A percentile compares a stretch with the other conserved stretches of the same genome.
Evolutionary conservation across 2,797 vertebrate genomes (phyloP).

Genomic region (Coendou prehensilis): DNA sequence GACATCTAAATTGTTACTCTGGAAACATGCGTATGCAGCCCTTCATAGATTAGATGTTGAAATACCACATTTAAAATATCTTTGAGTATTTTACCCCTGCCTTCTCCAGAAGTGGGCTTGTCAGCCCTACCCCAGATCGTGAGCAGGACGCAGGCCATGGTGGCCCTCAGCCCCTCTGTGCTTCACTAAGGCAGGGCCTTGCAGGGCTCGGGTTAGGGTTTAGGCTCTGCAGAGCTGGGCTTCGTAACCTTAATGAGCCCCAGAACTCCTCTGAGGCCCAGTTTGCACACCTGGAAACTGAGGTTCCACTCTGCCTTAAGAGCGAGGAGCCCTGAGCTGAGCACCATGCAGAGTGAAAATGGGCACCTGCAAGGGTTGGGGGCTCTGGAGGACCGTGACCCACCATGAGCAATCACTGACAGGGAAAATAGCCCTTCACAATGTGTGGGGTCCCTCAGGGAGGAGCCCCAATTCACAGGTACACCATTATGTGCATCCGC

Average conservation of each 20-base stretch:
- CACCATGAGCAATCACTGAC: accelerated
- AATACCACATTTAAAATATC: not conserved
- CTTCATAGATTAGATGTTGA: not conserved
- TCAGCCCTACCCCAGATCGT: accelerated
- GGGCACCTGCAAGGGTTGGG: accelerated
- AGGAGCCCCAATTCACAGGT: accelerated
- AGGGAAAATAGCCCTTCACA: accelerated
- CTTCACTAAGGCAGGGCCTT: no score
- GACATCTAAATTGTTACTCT: slow-evolving; percentile 78
- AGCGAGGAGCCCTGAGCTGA: not conserved
- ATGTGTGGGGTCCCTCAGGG: accelerated
- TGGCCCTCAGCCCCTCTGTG: accelerated
- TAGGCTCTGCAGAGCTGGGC: accelerated
- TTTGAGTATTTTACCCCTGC: accelerated
- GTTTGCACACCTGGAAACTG: not conserved
- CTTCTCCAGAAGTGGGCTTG: not conserved
- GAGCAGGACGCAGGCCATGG: accelerated
- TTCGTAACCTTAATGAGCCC: accelerated
- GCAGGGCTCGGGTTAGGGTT: accelerated
- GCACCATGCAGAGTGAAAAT: accelerated
- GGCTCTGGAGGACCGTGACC: accelerated
- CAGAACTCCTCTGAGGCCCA: not conserved
- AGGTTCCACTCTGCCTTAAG: no score
- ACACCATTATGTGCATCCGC: accelerated
- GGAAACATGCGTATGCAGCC: slow-evolving; percentile 15